Base-by-base conservation (phyloP, 2,888 invertebrate genomes). In the Crepidodera aurea region DNA sequence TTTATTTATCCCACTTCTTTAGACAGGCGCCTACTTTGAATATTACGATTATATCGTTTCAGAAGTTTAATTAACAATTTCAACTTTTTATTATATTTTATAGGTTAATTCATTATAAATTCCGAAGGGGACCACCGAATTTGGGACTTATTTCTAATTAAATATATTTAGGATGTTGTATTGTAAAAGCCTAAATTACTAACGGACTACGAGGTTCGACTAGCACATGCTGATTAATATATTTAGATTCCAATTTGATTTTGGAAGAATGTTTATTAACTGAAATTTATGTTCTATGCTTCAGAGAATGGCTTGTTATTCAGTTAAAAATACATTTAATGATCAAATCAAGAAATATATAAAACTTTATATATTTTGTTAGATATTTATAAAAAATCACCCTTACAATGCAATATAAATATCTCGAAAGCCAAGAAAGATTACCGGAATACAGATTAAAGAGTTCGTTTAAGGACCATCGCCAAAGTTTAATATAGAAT, bases 1-100 rank as follows among this genome's bases (percentile, higher is more conserved):
- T 46, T 46, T 46, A 46, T 46, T 46, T 46, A 46, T 12, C 8
- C 46, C 15, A 13, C 10, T 15, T 37, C 15, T 37, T 15, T 37
- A 37, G 15, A 12, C 22, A 6, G 37, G 37, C 37, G 37, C 37
- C 37, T 15, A 13, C 6, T 32, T 32, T 32, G 7, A 32, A 32
- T 32, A 32, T 4, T 32, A 32, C n/a, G 32, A 32, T 32, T 32
- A 32, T 32, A 4, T 10, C 32, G 32, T 32, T 32, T 10, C 32
- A 32, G 32, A 32, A 32, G 32, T 32, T 32, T 32, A 32, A 32
- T 32, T 32, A 32, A 32, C 10, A 32, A 32, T 32, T 32, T 32
- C 2, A 32, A 2, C 32, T 7, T 32, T 6, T 32, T 32, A 32
- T 32, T 32, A 32, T 32, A 32, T 32, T 32, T 32, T 32, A 32